Percentiles rank a stretch among this genome's conserved stretches.
phyloP scores from a whole-genome alignment of 1,140 invertebrate genomes.

The Pogonognathellus flavescens region DNA sequence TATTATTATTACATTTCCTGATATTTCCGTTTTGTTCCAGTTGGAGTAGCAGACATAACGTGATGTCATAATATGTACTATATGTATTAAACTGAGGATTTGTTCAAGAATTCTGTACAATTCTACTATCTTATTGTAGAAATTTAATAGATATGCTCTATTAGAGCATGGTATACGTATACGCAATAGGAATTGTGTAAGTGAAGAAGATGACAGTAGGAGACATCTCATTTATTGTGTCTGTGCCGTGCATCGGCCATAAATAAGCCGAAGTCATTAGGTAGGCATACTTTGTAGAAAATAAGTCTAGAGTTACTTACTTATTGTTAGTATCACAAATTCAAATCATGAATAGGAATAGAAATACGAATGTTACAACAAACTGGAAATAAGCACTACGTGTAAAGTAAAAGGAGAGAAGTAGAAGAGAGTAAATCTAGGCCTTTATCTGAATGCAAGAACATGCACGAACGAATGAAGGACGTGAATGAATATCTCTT shows the following conservation, averaged over 20 bases:
- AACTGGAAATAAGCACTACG: too few relatives aligned
- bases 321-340: neutral
- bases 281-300: neutral
- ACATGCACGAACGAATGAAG: constrained; percentile 19
- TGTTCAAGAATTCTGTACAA: too few relatives aligned
- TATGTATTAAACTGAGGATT: too few relatives aligned
- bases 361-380: too few relatives aligned
- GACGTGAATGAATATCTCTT: constrained; percentile 24
- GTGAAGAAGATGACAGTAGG: neutral
- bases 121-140: too few relatives aligned
- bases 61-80: too few relatives aligned
- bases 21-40: too few relatives aligned
- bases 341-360: constrained; percentile 21
- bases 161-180: neutral
- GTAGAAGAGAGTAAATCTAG: neutral
- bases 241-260: neutral
- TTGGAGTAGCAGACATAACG: too few relatives aligned
- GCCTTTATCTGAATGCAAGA: constrained; percentile 30
- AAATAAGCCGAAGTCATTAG: constrained; percentile 4
- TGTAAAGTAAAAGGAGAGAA: constrained; percentile 8
- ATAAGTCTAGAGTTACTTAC: too few relatives aligned
- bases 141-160: too few relatives aligned
- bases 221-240: constrained; percentile 8
- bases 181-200: neutral
- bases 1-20: too few relatives aligned